Evolutionary conservation across 2,888 invertebrate genomes (phyloP), one percentile per base, ranked within the genome.

Genomic region (Scaptomyza caliginosa): DNA sequence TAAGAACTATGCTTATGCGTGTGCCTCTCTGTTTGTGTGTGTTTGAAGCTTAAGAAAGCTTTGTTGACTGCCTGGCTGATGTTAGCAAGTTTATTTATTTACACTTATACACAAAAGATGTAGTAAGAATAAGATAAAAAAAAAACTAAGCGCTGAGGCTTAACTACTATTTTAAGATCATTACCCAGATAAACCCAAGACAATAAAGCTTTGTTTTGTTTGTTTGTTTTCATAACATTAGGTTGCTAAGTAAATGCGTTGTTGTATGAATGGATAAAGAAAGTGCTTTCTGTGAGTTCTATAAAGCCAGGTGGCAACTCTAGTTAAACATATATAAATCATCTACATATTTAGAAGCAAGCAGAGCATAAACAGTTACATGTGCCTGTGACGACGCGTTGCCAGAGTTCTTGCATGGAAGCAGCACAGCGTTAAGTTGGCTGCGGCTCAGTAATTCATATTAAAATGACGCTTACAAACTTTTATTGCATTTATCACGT

Each of bases 11-110:
- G 19, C 38, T 11, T 16, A 7, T 38, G 19, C 23, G 11, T 45
- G 4, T 32, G 19, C n/a, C 4, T 28, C 4, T 51, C 7, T 38
- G 16, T 32, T 7, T 40, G 26, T 40, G 42, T 43, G 2, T 13
- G 1, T 24, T 1, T 16, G 3, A 42, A 66, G 54, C 67, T 48
- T 67, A 30, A 59, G 73, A 70, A 73, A 70, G 67, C 54, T 55
- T 46, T 13, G 17, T 34, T 68, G n/a, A 19, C 26, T 57, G 49
- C 21, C 28, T 5, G 8, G 8, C 23, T n/a, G n/a, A n/a, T n/a
- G n/a, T n/a, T n/a, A 43, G 67, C 59, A 32, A 66, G 50, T 36
- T 39, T 32, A 42, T 42, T 63, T 46, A 57, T 70, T 56, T 49
- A 39, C 36, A 49, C n/a, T n/a, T n/a, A n/a, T 54, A 30, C 36